Base-by-base conservation (phyloP, 1,140 invertebrate genomes). In the Homarus americanus region DNA sequence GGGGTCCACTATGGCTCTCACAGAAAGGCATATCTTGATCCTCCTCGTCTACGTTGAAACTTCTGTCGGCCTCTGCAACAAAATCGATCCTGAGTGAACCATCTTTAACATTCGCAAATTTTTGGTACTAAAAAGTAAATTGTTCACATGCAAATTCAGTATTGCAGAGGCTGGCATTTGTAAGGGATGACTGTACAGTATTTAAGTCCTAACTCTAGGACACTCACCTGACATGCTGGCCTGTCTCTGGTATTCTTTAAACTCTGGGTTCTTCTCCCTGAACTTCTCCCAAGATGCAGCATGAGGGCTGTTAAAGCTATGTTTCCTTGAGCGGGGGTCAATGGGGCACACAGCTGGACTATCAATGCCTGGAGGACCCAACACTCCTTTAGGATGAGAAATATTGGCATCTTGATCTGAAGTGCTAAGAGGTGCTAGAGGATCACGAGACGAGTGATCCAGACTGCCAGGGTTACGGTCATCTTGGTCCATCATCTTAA, bases 201-300 rank as follows among this genome's bases (percentile, higher is more conserved):
- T 58, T 58, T 58, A 58, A 24, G 20, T n/a, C 20, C n/a, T 40
- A 44, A 7, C 38, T 9, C n/a, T 1, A 0, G 36, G 40, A 58
- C 2, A 38, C 80, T 75, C 20, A 91, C 90, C 91, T 63, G 93
- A 88, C 15, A 79, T 91, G 72, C 79, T 92, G 44, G 91, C 85
- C 69, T 86, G 85, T 49, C 91, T 79, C 85, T 87, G 80, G 75
- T 76, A 91, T 40, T 92, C 85, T 58, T 91, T 91, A 53, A 86
- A 93, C 79, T 91, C 89, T 15, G 78, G 79, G 34, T 92, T 91
- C 40, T 79, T 83, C 53, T 91, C 72, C 10, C 87, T 90, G 34
- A 93, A 89, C 53, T 93, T 93, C 32, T 93, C 92, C 91, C 90
- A 92, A 5, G 91, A 91, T 32, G 91, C 91, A 28, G 93, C 92